phyloP scores from a whole-genome alignment of 2,113 vertebrate genomes.

The Oceanodroma tethys region DNA sequence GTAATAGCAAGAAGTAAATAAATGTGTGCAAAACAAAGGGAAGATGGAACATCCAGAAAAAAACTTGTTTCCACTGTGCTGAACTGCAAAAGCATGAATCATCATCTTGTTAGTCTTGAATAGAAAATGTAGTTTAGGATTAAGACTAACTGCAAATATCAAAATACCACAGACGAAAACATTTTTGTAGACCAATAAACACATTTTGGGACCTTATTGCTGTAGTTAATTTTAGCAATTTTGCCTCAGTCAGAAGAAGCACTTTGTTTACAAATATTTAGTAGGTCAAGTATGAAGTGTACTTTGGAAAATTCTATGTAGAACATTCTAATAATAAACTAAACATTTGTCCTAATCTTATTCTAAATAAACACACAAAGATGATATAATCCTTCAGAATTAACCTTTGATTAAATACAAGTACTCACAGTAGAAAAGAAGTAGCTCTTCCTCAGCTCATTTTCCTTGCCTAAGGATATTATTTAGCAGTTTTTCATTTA shows the following conservation, averaged over 20 bases:
- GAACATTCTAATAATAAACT: conserved; percentile 24
- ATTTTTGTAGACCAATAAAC: neutral
- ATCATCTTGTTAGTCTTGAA: neutral
- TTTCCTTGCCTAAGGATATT: neutral
- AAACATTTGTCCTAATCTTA: conserved; percentile 35
- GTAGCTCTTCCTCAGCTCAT: neutral
- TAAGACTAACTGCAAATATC: neutral
- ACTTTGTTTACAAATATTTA: conserved; percentile 38
- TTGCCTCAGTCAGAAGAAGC: neutral
- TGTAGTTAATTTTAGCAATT: conserved; percentile 6
- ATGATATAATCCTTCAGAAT: conserved; percentile 9
- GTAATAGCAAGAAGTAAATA: neutral
- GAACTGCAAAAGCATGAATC: neutral
- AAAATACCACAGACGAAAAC: neutral
- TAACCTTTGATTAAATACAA: conserved; percentile 42
- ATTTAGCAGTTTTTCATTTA: neutral
- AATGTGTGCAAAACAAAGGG: neutral
- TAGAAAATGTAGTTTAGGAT: neutral
- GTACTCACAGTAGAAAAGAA: neutral
- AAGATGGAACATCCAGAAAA: neutral
- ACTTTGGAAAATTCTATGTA: neutral
- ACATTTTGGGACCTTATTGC: neutral
- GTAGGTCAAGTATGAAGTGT: conserved; percentile 12
- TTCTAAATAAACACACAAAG: neutral
- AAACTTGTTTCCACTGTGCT: neutral